These are phyloP conservation scores for Myocastor coypus DNA, from an alignment of 2,113 vertebrate genomes.

Conservation along the genomic window DNA sequence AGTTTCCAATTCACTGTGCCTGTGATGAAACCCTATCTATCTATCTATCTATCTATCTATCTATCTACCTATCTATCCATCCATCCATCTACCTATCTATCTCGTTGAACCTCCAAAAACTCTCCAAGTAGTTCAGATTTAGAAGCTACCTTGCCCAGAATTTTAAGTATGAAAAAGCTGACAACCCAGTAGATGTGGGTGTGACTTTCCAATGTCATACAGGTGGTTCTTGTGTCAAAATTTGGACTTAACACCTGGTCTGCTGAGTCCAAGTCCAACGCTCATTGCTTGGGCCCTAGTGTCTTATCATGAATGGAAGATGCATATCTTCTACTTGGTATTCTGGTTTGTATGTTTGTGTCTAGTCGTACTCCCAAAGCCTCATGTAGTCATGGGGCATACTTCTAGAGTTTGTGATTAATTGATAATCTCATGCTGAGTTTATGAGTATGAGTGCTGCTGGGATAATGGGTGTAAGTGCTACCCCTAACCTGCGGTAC, in stretches of 20 bases:
- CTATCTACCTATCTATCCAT: neutral
- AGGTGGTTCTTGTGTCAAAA: neutral
- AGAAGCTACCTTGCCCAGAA: neutral
- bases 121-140: slow-evolving; percentile 19
- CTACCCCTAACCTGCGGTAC: too few species aligned
- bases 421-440: too few species aligned
- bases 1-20: neutral
- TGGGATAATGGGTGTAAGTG: too few species aligned
- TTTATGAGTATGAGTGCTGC: too few species aligned
- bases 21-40: neutral
- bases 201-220: neutral
- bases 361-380: too few species aligned
- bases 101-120: neutral
- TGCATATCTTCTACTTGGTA: neutral
- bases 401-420: too few species aligned
- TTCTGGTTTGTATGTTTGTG: too few species aligned
- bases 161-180: neutral
- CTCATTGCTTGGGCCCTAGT: neutral
- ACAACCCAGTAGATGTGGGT: neutral
- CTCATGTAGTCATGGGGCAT: too few species aligned
- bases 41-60: neutral
- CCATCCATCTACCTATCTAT: neutral
- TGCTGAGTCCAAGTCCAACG: neutral
- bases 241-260: neutral
- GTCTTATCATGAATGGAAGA: neutral